Evolutionary conservation across 2,113 vertebrate genomes (phyloP).

Genomic region (Redunca redunca): DNA sequence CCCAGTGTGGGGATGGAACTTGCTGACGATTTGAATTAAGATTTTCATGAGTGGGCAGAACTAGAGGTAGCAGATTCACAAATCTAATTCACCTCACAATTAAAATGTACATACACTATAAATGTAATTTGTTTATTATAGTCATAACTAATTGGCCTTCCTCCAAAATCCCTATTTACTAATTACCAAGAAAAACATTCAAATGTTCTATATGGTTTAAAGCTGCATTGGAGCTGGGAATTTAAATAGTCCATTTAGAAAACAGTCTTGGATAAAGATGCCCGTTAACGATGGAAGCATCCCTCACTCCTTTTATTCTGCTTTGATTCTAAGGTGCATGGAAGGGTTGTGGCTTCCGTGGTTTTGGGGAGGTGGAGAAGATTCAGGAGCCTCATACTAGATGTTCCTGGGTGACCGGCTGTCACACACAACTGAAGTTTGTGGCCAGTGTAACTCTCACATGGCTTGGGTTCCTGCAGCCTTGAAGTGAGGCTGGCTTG

Average conservation of each 20-base stretch:
- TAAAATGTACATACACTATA: neutral
- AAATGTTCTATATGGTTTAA: neutral
- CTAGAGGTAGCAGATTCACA: neutral
- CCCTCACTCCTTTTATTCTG: neutral
- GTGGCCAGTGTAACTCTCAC: neutral
- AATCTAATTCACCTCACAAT: neutral
- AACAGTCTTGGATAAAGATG: neutral
- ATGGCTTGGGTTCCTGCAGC: neutral
- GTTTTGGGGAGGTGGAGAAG: too few species aligned
- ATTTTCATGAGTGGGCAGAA: neutral
- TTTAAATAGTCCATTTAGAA: neutral
- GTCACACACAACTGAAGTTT: neutral
- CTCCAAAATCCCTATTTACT: conserved; percentile 20
- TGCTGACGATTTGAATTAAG: neutral
- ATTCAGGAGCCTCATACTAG: neutral
- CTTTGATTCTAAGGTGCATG: neutral
- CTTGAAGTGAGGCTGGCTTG: neutral
- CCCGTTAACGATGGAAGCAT: too few species aligned
- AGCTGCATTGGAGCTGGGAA: neutral
- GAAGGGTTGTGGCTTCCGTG: neutral
- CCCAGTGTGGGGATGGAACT: neutral
- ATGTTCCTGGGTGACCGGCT: neutral
- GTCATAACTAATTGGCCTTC: neutral
- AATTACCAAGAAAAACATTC: neutral
- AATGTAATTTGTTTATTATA: neutral